A percentile compares a stretch with the other conserved stretches of the same genome.
These are phyloP conservation scores for Gambusia holbrooki DNA, from an alignment of 2,113 vertebrate genomes.

Conservation along the genomic window DNA sequence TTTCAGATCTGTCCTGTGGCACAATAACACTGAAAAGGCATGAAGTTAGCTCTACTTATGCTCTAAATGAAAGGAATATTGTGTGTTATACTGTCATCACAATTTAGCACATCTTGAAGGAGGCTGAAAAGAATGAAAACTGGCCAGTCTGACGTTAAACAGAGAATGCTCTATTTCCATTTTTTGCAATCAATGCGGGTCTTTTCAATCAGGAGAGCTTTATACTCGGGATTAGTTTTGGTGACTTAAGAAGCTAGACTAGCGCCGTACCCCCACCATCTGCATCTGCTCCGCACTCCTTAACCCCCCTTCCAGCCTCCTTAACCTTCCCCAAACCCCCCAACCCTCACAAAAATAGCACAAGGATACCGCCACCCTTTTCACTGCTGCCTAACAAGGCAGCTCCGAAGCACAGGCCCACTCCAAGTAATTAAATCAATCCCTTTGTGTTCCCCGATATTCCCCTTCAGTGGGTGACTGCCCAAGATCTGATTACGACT, in stretches of 20 bases:
- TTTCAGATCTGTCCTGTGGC: not conserved
- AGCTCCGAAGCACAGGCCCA: slow-evolving; percentile 89
- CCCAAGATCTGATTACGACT: slow-evolving; percentile 95
- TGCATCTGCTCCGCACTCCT: slow-evolving; percentile 34
- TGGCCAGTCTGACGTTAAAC: slow-evolving; percentile 85
- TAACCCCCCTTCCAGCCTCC: slow-evolving; percentile 23
- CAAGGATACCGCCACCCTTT: slow-evolving; percentile 90
- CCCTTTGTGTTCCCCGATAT: slow-evolving; percentile 95
- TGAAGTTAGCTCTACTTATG: slow-evolving; percentile 24
- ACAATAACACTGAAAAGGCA: slow-evolving; percentile 11
- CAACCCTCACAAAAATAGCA: slow-evolving; percentile 72
- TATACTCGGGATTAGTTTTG: slow-evolving; percentile 90
- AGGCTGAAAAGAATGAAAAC: slow-evolving; percentile 54
- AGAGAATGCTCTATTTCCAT: slow-evolving; percentile 82
- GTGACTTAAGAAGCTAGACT: slow-evolving; percentile 89
- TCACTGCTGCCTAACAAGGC: slow-evolving; percentile 92
- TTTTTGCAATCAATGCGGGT: slow-evolving; percentile 84
- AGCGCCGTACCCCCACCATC: slow-evolving; percentile 81
- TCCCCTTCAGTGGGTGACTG: slow-evolving; percentile 91
- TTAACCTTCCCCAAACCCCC: slow-evolving; percentile 48
- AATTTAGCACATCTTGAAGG: slow-evolving; percentile 14
- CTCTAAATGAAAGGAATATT: slow-evolving; percentile 18
- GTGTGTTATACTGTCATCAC: slow-evolving; percentile 8
- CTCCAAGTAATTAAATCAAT: slow-evolving; percentile 99
- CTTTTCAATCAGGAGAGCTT: slow-evolving; percentile 88